These are phyloP conservation scores for Paramormyrops kingsleyae DNA, from an alignment of 2,113 vertebrate genomes.

Conservation along the genomic window DNA sequence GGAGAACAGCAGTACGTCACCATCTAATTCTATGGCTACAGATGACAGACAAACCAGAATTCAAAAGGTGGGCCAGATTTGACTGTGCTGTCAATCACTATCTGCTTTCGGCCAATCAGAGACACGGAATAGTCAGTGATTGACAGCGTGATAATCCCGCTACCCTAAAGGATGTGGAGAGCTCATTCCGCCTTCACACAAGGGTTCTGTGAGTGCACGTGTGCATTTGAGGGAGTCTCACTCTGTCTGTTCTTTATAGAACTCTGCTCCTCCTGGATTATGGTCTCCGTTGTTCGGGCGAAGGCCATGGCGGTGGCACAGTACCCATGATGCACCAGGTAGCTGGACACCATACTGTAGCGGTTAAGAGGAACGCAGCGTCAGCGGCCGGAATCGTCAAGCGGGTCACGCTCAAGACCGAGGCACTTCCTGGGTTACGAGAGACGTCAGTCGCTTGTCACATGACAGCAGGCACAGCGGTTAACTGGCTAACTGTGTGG, in stretches of 20 bases:
- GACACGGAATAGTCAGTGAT: not conserved
- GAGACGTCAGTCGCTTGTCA: constrained; percentile 5
- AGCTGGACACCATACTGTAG: constrained; percentile 92
- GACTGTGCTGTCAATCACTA: not conserved
- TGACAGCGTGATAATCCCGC: not conserved
- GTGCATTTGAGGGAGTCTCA: constrained; percentile 53
- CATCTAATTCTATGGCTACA: not conserved
- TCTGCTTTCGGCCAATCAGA: not conserved
- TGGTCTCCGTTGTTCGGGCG: constrained; percentile 88
- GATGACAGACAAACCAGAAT: not conserved
- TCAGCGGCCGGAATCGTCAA: not conserved
- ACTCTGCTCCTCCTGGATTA: constrained; percentile 91
- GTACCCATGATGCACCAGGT: constrained; percentile 97
- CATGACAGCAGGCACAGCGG: not conserved
- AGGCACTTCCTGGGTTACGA: constrained; percentile 8
- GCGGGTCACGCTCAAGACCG: not conserved
- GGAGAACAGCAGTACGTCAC: constrained; percentile 4
- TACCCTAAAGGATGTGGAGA: not conserved
- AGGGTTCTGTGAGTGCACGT: not conserved
- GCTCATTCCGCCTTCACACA: not conserved
- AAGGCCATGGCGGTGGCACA: constrained; percentile 95
- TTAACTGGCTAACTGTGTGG: not conserved
- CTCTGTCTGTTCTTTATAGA: constrained; percentile 99
- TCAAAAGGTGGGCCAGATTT: not conserved
- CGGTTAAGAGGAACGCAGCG: constrained; percentile 14